phyloP scores from a whole-genome alignment of 2,888 invertebrate genomes.

The Synergus gifuensis region DNA sequence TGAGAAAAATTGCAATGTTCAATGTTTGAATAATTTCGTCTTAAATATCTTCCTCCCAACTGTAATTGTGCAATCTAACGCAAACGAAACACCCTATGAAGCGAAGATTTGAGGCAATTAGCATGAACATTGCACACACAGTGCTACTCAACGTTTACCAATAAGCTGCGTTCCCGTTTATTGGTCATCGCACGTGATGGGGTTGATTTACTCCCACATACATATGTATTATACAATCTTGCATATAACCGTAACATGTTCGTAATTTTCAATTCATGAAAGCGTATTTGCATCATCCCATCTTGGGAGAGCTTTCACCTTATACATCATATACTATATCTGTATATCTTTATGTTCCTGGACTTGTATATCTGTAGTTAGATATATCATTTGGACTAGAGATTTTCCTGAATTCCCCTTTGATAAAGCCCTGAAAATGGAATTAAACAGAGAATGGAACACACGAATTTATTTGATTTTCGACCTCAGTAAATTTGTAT shows the following conservation, averaged over 20 bases:
- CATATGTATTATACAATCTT: conserved; percentile 17
- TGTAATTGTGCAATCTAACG: not conserved
- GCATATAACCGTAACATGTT: conserved; percentile 2
- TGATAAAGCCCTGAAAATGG: not conserved
- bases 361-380: not conserved
- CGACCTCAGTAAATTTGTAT: not conserved
- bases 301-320: not conserved
- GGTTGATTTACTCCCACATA: conserved; percentile 13
- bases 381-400: not conserved
- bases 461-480: not conserved
- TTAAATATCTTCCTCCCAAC: not conserved
- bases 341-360: not conserved
- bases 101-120: not conserved
- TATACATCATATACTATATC: not conserved
- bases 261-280: conserved; percentile 21
- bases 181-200: conserved; percentile 2
- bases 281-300: not conserved
- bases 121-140: not conserved
- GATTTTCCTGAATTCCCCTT: not conserved
- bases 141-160: not conserved
- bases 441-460: not conserved
- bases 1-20: not conserved
- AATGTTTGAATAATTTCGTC: not conserved
- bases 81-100: not conserved
- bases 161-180: not conserved